Base-by-base conservation (phyloP, 1,140 invertebrate species). In the Vanessa tameamea region DNA sequence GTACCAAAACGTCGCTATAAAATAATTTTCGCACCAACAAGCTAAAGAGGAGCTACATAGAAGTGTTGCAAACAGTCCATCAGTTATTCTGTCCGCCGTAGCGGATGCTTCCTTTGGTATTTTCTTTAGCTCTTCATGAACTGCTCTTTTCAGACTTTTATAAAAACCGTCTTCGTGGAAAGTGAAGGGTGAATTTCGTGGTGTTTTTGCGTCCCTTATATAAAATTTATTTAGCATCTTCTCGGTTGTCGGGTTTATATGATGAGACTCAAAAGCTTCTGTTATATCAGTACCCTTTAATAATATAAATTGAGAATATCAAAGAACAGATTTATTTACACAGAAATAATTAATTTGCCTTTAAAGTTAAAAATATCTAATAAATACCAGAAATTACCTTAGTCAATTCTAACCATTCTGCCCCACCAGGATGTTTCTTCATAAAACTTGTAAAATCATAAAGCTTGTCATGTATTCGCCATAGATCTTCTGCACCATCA, bases 361-460 rank as follows among this genome's bases (percentile, higher is more conserved):
- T 50, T 50, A 50, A 53, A 53, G 15, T 53, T 15, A 53, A 15
- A 14, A 50, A 14, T 15, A 14, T 14, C 1, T 14, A 15, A 53
- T 53, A 66, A 50, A 31, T 48, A 37, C n/a, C 23, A 20, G n/a
- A 13, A 11, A 43, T 57, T 83, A 95, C 95, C 87, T 95, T 95
- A 3, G 96, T 97, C 6, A 95, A 65, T 72, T 92, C 78, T 7
- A 97, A 87, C 96, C 96, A 97, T 81, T 96, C 95, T 37, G 89
- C 65, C 11, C 97, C 96, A 26, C 97, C 97, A 4, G 97, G 97
- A 93, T 97, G 97, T 12, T 83, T 93, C 2, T 94, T 81, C 0
- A 95, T 91, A 82, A 96, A 98, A 31, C 91, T 86, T 3, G 88
- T 93, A 16, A 97, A 91, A 87, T 97, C 95, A 83, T 97, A 98